Percentiles rank a stretch among this genome's conserved stretches.
phyloP scores from a whole-genome alignment of 2,113 vertebrate species.

The Urocitellus parryii region DNA sequence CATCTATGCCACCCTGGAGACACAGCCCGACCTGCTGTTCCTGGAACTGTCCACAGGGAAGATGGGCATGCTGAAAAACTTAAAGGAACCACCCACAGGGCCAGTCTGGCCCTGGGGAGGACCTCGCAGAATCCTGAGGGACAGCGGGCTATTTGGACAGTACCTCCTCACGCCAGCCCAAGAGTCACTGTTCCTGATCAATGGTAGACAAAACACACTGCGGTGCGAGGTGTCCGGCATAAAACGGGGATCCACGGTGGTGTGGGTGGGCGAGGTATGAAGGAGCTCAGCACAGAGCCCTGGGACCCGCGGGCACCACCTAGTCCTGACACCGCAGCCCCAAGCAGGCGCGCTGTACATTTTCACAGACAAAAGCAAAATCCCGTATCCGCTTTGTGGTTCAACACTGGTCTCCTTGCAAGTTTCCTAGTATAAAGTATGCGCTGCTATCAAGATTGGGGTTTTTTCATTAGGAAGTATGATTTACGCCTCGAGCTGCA shows the following conservation, averaged over 20 bases:
- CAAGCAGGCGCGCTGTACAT: conserved; percentile 87
- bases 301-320: conserved; percentile 58
- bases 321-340: conserved; percentile 81
- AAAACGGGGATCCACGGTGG: conserved; percentile 92
- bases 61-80: conserved; percentile 88
- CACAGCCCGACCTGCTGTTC: conserved; percentile 91
- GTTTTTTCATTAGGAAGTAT: conserved; percentile 80
- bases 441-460: conserved; percentile 84
- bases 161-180: conserved; percentile 93
- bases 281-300: conserved; percentile 75
- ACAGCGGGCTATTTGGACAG: conserved; percentile 96
- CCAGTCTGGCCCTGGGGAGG: conserved; percentile 92
- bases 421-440: conserved; percentile 85
- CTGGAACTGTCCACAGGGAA: conserved; percentile 92
- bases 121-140: conserved; percentile 91
- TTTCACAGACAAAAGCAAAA: conserved; percentile 87
- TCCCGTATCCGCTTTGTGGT: conserved; percentile 88
- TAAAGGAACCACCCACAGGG: conserved; percentile 90
- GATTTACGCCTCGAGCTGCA: conserved; percentile 81
- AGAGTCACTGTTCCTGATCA: conserved; percentile 94
- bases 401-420: conserved; percentile 88
- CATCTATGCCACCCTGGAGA: conserved; percentile 90
- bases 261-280: conserved; percentile 99
- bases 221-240: conserved; percentile 96
- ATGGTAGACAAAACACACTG: conserved; percentile 91